Conservation (phyloP, 37 sponge, comb jelly and placozoan species). For the Cliona cf. orientalis region DNA sequence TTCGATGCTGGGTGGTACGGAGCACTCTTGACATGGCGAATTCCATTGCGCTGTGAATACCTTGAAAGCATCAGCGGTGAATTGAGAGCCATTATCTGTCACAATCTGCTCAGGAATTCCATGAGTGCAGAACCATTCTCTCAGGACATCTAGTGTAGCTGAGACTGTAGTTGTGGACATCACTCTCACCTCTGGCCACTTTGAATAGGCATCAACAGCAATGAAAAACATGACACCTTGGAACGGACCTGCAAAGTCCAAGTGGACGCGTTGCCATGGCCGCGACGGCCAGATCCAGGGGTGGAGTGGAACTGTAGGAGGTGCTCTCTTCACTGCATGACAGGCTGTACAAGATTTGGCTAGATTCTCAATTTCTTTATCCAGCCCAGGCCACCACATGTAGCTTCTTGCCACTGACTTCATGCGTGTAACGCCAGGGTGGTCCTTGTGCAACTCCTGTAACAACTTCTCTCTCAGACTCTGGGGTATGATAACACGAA, state of each 20-base stretch:
- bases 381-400: slow-evolving; percentile 40
- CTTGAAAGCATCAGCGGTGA: slow-evolving; percentile 4
- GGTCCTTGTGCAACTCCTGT: slow-evolving; percentile 15
- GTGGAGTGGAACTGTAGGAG: background rate
- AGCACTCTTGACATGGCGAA: background rate
- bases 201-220: slow-evolving; percentile 41
- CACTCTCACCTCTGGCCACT: slow-evolving; percentile 36
- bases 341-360: slow-evolving; percentile 1
- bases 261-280: background rate
- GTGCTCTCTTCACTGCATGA: background rate
- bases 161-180: background rate
- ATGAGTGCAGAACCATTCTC: slow-evolving; percentile 2
- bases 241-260: slow-evolving; percentile 29
- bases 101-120: slow-evolving; percentile 26
- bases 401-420: background rate
- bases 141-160: background rate
- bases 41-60: background rate
- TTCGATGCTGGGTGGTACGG: slow-evolving; percentile 31
- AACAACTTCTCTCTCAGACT: background rate
- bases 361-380: slow-evolving; percentile 19
- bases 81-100: slow-evolving; percentile 25
- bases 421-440: slow-evolving; percentile 13
- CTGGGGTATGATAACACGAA: slow-evolving; percentile 13
- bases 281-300: slow-evolving; percentile 15
- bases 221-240: slow-evolving; percentile 8